Evolutionary conservation across 2,113 vertebrate species (phyloP), one percentile per base, ranked within the genome.

Genomic region (Romanogobio albipinnatus): DNA sequence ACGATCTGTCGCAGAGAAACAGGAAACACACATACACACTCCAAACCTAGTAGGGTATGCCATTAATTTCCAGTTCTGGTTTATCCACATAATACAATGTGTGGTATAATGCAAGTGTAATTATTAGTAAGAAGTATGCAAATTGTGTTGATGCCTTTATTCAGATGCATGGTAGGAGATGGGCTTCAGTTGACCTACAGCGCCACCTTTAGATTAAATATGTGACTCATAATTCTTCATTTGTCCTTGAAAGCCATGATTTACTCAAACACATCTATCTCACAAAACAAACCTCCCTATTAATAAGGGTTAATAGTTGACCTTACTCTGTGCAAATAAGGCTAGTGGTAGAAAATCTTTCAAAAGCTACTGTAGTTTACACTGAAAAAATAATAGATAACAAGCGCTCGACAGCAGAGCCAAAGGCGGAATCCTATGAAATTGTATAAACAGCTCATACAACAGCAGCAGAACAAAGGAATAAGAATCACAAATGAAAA

Each of bases 181-280:
- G 58, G 19, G 15, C 43, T 51, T 82, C 61, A 82, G 15, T 75
- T 81, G 80, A 74, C 86, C 51, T 5, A 80, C 24, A 80, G 64
- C 74, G 84, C 68, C 88, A 87, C 76, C 80, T 88, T 81, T 84
- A 76, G 83, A 87, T 87, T 49, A 76, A 79, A 74, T 10, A 26
- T 26, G 14, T 9, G 11, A 17, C 66, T 81, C 45, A 45, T 45
- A 43, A 80, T 88, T 68, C n/a, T 81, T 53, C 33, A 81, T 49
- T 19, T 89, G 86, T 61, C 89, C 85, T 89, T 89, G 83, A 36
- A 88, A 47, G 26, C 24, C 14, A 49, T 14, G 36, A 13, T 6
- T 45, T 7, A 43, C 9, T 79, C 6, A 29, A 51, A 39, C 13
- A 61, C 39, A 61, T 5, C 56, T n/a, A 24, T 6, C 19, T n/a